Percentiles rank a stretch among this genome's conserved stretches.
phyloP scores from a whole-genome alignment of 2,797 vertebrate genomes.

The Sebastes oblongus region DNA sequence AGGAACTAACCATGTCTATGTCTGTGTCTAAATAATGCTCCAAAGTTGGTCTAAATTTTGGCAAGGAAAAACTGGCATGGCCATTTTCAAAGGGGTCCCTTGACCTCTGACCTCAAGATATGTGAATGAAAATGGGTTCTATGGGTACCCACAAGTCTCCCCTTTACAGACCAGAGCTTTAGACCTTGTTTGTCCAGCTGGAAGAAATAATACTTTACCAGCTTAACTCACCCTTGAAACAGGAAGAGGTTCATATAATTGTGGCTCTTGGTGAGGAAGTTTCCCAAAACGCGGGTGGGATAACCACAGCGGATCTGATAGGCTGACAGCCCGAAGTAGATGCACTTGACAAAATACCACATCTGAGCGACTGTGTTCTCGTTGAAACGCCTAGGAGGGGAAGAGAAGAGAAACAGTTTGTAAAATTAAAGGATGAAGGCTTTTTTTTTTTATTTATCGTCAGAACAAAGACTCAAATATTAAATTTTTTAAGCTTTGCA shows the following conservation, averaged over 20 bases:
- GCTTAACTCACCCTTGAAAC: conserved; percentile 93
- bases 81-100: neutral
- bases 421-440: neutral
- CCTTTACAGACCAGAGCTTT: neutral
- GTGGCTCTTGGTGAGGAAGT: conserved; percentile 99
- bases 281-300: conserved; percentile 96
- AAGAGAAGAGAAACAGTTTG: conserved; percentile 8
- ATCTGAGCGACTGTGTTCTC: conserved; percentile 96
- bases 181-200: conserved; percentile 43
- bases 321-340: conserved; percentile 98
- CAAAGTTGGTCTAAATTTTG: neutral
- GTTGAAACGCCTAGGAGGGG: conserved; percentile 89
- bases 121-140: neutral
- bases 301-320: conserved; percentile 99
- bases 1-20: neutral
- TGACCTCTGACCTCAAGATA: neutral
- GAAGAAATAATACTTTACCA: conserved; percentile 8
- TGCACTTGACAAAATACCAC: conserved; percentile 99
- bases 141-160: too few species aligned
- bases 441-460: neutral
- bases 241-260: conserved; percentile 99
- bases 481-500: neutral
- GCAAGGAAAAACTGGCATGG: neutral
- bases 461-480: neutral
- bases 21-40: neutral